Conservation (phyloP, 2,888 invertebrate species). For the Atrina japonica region DNA sequence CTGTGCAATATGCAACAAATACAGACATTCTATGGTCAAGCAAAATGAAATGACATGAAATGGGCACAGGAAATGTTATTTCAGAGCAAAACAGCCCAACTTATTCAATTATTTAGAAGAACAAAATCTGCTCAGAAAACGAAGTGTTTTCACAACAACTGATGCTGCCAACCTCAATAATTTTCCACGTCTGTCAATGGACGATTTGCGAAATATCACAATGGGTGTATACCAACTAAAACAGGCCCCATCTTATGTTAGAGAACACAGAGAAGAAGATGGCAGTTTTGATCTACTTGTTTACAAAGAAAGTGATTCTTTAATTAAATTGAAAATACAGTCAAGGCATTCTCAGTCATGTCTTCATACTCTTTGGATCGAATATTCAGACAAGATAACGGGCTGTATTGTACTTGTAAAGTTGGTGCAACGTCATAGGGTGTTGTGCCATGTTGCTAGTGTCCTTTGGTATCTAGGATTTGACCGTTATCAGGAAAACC, state of each 20-base stretch:
- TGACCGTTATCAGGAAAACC: too few species aligned
- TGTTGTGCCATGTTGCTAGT: slow-evolving; percentile 22
- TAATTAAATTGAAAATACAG: neutral
- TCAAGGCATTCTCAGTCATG: too few species aligned
- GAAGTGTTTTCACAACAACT: neutral
- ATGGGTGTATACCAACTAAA: slow-evolving; percentile 17
- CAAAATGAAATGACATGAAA: neutral
- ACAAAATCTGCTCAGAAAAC: neutral
- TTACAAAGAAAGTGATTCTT: too few species aligned
- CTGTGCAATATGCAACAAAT: slow-evolving; percentile 8
- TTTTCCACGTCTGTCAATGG: slow-evolving; percentile 4
- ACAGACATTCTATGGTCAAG: slow-evolving; percentile 2
- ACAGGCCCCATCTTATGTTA: neutral
- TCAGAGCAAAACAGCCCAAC: neutral
- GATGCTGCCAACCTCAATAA: neutral
- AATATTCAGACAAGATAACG: too few species aligned
- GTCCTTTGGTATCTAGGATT: too few species aligned
- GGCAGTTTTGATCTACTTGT: too few species aligned
- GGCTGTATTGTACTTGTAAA: too few species aligned
- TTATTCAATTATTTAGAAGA: neutral
- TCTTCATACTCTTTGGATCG: too few species aligned
- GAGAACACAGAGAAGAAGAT: too few species aligned
- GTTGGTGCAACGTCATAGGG: too few species aligned
- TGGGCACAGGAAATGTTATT: neutral
- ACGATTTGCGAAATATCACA: slow-evolving; percentile 9